Conservation (phyloP, 2,888 invertebrate genomes). For the Aspidiotus destructor region DNA sequence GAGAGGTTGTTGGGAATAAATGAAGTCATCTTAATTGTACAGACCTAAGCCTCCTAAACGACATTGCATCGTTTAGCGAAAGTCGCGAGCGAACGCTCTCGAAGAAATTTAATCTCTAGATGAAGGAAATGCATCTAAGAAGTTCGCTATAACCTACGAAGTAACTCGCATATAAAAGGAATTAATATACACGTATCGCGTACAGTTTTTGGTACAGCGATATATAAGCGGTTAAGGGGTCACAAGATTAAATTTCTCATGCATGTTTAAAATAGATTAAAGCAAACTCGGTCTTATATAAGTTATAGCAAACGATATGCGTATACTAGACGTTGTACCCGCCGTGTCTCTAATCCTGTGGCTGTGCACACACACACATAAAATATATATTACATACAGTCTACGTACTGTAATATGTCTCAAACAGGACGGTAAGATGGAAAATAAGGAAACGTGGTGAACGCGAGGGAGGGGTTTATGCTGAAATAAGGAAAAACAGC, state of each 20-base stretch:
- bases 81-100: neutral
- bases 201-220: constrained; percentile 20
- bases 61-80: too few relatives aligned
- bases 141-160: neutral
- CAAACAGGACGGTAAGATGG: constrained; percentile 20
- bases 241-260: constrained; percentile 28
- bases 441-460: constrained; percentile 25
- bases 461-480: neutral
- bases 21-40: too few relatives aligned
- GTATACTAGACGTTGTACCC: constrained; percentile 5
- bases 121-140: neutral
- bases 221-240: constrained; percentile 27
- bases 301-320: neutral
- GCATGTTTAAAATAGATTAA: constrained; percentile 29
- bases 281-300: constrained; percentile 17
- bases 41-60: too few relatives aligned
- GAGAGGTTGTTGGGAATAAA: too few relatives aligned
- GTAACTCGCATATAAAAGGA: constrained; percentile 10
- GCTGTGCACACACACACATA: too few relatives aligned
- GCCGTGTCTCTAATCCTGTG: constrained; percentile 22
- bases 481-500: constrained; percentile 28
- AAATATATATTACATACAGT: neutral
- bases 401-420: constrained; percentile 20
- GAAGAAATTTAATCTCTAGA: neutral
- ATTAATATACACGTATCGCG: constrained; percentile 10